Conservation (phyloP, 64 coral and sea anemone species). For the Anthopleura sola region DNA sequence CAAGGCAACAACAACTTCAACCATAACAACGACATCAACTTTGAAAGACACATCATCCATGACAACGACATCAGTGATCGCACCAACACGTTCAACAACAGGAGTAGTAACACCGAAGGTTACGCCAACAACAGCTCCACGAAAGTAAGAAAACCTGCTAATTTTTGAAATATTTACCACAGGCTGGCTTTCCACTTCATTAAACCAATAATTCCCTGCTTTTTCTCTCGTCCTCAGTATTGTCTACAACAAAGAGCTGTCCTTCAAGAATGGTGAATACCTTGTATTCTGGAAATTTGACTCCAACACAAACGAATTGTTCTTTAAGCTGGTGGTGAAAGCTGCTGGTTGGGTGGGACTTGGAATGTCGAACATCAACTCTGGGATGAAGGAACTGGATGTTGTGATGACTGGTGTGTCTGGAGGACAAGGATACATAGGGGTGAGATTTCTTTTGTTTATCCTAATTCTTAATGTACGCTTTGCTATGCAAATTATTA, state of each 20-base stretch:
- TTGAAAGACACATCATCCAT: too few species aligned
- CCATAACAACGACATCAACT: too few species aligned
- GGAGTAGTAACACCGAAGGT: too few species aligned
- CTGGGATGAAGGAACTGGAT: neutral
- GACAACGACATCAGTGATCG: too few species aligned
- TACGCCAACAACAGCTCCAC: too few species aligned
- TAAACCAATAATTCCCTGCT: too few species aligned
- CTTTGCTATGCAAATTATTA: neutral
- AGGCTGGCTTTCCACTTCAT: too few species aligned
- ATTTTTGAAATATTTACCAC: too few species aligned
- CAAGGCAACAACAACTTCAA: neutral
- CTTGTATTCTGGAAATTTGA: neutral
- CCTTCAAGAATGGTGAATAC: neutral
- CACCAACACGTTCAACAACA: too few species aligned
- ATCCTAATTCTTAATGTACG: neutral
- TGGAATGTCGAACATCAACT: neutral
- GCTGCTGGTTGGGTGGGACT: conserved; percentile 4
- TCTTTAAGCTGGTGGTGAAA: neutral
- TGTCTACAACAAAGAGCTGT: neutral
- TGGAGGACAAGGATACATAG: neutral
- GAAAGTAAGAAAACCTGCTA: too few species aligned
- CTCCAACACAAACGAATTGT: neutral
- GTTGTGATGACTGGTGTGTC: neutral
- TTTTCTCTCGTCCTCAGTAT: neutral
- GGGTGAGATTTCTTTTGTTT: neutral